Conservation (phyloP, 1,140 invertebrate genomes). For the Dryas iulia region DNA sequence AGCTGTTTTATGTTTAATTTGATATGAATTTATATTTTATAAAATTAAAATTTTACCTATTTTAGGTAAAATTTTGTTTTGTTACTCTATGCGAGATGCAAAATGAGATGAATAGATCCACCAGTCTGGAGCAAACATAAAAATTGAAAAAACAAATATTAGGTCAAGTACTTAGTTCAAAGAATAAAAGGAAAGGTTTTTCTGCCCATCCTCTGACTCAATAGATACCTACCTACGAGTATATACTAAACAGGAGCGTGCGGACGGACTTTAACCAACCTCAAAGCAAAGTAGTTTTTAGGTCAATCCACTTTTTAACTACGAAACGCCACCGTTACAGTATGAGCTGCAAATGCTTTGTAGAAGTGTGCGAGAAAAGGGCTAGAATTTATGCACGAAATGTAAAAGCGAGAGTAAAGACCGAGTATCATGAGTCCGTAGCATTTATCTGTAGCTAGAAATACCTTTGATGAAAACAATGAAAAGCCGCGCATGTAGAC, state of each 20-base stretch:
- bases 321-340: slow-evolving; percentile 16
- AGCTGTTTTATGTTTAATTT: no score
- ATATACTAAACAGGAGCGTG: background rate
- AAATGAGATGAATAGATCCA: background rate
- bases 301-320: slow-evolving; percentile 9
- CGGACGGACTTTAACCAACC: background rate
- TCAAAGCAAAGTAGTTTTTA: slow-evolving; percentile 1
- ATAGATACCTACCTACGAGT: no score
- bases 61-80: background rate
- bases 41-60: no score
- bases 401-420: slow-evolving; percentile 7
- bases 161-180: background rate
- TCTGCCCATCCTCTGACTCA: background rate
- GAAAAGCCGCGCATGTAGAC: background rate
- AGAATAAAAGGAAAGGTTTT: background rate
- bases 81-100: background rate
- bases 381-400: slow-evolving; percentile 17
- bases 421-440: background rate
- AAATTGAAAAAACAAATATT: background rate
- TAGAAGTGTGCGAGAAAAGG: slow-evolving; percentile 6
- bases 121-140: background rate
- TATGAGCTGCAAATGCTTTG: slow-evolving; percentile 13
- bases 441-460: slow-evolving; percentile 24
- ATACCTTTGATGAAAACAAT: slow-evolving; percentile 22
- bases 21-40: no score